Percentiles rank a stretch among this genome's conserved stretches.
Conservation (phyloP, 92 coral and sea anemone species). For the Nematostella vectensis region DNA sequence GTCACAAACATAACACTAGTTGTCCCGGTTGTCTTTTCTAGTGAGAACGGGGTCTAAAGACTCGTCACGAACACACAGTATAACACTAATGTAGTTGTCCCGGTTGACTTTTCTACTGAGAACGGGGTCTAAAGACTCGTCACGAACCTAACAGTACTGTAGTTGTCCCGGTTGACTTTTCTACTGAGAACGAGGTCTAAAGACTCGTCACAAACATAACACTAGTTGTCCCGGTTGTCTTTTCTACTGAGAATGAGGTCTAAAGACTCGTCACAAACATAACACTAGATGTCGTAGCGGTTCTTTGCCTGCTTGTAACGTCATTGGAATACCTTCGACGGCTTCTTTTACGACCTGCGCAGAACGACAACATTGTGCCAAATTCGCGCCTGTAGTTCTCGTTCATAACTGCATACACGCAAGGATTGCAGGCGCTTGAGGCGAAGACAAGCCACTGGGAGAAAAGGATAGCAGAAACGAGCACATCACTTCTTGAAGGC, state of each 20-base stretch:
- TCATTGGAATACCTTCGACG: not conserved
- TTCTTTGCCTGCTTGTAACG: not conserved
- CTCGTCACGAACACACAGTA: too few species aligned
- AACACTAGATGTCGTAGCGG: not conserved
- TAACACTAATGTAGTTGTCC: too few species aligned
- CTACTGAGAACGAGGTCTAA: too few species aligned
- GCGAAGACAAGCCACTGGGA: conserved; percentile 56
- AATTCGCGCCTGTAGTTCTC: conserved; percentile 43
- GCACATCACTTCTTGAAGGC: conserved; percentile 11
- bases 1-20: too few species aligned
- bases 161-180: too few species aligned
- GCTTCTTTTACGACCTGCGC: not conserved
- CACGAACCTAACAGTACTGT: too few species aligned
- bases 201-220: not conserved
- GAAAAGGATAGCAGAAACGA: conserved; percentile 29
- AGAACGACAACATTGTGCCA: conserved; percentile 13
- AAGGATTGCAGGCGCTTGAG: conserved; percentile 48
- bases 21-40: too few species aligned
- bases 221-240: not conserved
- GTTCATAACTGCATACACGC: conserved; percentile 42
- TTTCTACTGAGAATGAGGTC: too few species aligned
- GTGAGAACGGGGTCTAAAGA: too few species aligned
- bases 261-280: not conserved
- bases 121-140: too few species aligned
- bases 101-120: too few species aligned